Conservation (phyloP, 2,888 invertebrate species). For the Gymnocheta viridis region DNA sequence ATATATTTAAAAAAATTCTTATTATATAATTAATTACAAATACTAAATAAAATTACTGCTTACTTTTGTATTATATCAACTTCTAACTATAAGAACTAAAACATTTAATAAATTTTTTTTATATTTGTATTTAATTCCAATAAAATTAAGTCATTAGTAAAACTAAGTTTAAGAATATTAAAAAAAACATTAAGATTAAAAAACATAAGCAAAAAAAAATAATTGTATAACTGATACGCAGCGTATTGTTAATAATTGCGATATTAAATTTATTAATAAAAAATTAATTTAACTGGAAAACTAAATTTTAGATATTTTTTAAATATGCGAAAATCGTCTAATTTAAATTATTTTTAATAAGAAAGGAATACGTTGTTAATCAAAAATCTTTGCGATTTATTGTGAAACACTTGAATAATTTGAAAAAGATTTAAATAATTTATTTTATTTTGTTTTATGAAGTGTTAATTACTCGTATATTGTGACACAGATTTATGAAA, state of each 20-base stretch:
- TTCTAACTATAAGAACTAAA: constrained; percentile 8
- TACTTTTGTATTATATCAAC: constrained; percentile 48
- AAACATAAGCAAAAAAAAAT: constrained; percentile 4
- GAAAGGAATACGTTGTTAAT: too few relatives aligned
- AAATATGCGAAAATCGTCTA: too few relatives aligned
- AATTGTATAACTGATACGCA: constrained; percentile 38
- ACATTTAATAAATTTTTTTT: constrained; percentile 10
- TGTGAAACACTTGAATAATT: too few relatives aligned
- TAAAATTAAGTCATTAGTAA: constrained; percentile 66
- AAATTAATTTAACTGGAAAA: not conserved
- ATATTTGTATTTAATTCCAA: constrained; percentile 46
- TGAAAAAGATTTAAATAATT: too few relatives aligned
- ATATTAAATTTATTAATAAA: constrained; percentile 46
- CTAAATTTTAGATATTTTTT: not conserved
- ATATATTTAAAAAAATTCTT: not conserved
- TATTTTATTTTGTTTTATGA: too few relatives aligned
- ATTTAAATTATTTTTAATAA: too few relatives aligned
- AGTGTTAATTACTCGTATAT: too few relatives aligned
- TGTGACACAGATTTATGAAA: too few relatives aligned
- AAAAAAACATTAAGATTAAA: not conserved
- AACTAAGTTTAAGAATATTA: constrained; percentile 67
- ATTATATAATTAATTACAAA: not conserved
- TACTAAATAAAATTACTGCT: not conserved
- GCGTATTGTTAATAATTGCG: constrained; percentile 39
- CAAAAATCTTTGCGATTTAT: too few relatives aligned